Percentiles rank a stretch among this genome's conserved stretches.
Conservation (phyloP, 30 jellyfish, hydroid and myxozoan species). For the Turritopsis rubra region DNA sequence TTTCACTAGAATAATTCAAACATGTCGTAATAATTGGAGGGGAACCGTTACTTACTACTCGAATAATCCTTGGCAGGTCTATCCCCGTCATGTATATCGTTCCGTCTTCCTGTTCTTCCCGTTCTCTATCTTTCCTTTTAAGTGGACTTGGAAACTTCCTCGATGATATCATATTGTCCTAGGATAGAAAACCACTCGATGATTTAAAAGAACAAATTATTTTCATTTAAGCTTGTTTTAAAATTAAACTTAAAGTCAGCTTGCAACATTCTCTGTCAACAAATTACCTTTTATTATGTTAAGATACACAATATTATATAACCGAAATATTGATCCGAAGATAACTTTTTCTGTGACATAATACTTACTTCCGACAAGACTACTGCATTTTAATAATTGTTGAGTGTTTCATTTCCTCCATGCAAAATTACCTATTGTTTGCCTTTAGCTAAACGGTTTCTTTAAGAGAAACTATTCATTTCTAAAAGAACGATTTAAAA, state of each 20-base stretch:
- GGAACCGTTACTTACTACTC: neutral
- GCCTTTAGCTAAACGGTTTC: neutral
- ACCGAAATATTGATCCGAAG: neutral
- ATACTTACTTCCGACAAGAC: neutral
- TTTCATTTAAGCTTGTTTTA: neutral
- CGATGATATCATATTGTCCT: neutral
- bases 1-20: too few relatives aligned
- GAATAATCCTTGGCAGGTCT: neutral
- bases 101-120: neutral
- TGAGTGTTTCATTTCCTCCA: neutral
- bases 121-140: neutral
- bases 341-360: neutral
- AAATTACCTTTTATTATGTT: neutral
- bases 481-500: neutral
- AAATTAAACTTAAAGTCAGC: neutral
- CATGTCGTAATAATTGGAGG: too few relatives aligned
- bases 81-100: neutral
- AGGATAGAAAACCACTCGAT: neutral
- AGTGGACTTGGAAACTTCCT: neutral
- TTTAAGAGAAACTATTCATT: neutral
- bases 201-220: too few relatives aligned
- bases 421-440: neutral
- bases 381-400: neutral
- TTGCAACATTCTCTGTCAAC: neutral
- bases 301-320: neutral